Evolutionary conservation across 2,113 vertebrate genomes (phyloP).

Genomic region (Echinops telfairi): DNA sequence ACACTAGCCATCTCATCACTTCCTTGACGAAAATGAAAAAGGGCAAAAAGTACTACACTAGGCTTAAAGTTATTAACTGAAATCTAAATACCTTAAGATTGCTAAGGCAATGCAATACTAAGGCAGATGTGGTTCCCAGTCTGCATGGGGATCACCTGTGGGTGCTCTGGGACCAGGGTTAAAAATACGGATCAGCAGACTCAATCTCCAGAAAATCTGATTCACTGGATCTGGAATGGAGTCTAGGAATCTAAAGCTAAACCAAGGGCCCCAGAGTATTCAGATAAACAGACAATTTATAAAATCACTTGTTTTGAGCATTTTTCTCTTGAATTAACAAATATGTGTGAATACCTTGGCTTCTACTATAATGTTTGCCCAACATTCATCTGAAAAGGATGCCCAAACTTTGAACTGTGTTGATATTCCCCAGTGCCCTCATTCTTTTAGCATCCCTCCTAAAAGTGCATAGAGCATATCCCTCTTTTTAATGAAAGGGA

Average conservation of each 20-base stretch:
- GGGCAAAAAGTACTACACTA: background rate
- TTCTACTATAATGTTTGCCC: background rate
- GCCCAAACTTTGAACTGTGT: background rate
- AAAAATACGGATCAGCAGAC: background rate
- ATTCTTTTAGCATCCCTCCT: background rate
- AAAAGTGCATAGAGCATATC: background rate
- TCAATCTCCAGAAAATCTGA: background rate
- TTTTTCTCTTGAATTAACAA: background rate
- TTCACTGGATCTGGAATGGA: background rate
- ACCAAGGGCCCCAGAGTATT: background rate
- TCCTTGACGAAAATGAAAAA: slow-evolving; percentile 21
- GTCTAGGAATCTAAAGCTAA: background rate
- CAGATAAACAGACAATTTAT: background rate
- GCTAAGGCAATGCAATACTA: background rate
- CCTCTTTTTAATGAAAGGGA: background rate
- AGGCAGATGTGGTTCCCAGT: background rate
- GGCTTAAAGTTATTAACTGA: background rate
- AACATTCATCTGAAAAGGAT: background rate
- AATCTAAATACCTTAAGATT: slow-evolving; percentile 8
- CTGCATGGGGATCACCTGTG: background rate
- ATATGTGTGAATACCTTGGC: background rate
- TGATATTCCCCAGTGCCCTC: background rate
- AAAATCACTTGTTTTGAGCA: background rate
- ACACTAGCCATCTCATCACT: background rate
- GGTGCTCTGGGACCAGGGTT: background rate